phyloP scores from a whole-genome alignment of 2,113 vertebrate species.

The Festucalex cinctus region DNA sequence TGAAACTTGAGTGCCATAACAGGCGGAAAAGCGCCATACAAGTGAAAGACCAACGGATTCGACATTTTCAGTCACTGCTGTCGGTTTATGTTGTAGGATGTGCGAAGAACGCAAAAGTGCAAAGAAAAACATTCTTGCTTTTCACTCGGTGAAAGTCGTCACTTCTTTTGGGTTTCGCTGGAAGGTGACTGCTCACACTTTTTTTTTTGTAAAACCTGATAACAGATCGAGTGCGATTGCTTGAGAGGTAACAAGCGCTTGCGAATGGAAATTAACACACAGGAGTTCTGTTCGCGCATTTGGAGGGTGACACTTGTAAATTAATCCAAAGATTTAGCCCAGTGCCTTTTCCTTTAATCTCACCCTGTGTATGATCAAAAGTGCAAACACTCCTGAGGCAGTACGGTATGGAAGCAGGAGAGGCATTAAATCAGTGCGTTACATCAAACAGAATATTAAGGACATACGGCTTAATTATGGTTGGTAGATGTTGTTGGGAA shows the following conservation, averaged over 20 bases:
- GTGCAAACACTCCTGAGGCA: conserved; percentile 40
- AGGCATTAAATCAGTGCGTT: conserved; percentile 40
- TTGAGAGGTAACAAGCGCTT: not conserved
- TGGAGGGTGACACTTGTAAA: not conserved
- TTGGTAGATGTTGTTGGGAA: conserved; percentile 39
- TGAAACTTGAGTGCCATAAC: too few species aligned
- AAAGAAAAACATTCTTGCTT: not conserved
- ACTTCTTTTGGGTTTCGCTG: not conserved
- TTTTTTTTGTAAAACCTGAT: not conserved
- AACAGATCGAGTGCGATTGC: not conserved
- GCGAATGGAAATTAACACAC: not conserved
- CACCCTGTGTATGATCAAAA: conserved; percentile 46
- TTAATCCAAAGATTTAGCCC: conserved; percentile 19
- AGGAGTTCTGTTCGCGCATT: not conserved
- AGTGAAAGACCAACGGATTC: too few species aligned
- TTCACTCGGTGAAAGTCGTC: not conserved
- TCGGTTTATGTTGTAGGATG: too few species aligned
- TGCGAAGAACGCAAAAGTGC: too few species aligned
- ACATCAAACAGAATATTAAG: conserved; percentile 56
- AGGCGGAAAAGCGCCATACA: too few species aligned
- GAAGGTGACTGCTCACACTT: not conserved
- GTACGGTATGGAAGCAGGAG: conserved; percentile 33
- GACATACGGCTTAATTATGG: conserved; percentile 48
- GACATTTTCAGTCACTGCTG: too few species aligned
- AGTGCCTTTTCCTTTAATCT: conserved; percentile 53